Base-by-base conservation (phyloP, 2,113 vertebrate species). In the Sorex fumeus region DNA sequence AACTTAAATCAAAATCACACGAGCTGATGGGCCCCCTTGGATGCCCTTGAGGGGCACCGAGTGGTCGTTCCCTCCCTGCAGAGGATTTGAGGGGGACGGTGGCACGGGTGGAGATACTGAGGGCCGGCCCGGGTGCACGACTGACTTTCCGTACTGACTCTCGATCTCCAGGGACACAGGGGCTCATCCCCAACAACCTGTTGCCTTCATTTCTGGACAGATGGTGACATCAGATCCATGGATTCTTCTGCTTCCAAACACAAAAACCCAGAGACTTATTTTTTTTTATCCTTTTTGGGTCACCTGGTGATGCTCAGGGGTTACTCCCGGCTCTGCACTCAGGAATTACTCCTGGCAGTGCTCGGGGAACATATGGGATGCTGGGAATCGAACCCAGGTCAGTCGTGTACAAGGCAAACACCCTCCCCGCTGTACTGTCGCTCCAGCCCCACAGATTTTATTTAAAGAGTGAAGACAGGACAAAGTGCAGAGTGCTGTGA, bases 1-100 rank as follows among this genome's bases (percentile, higher is more conserved):
- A 83, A 96, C 88, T 95, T 92, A 94, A 93, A 95, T 96, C 91
- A 88, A 85, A 91, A 80, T 90, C 91, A 90, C 86, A 80, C 67
- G 87, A 50, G 90, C 18, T 8, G 47, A 76, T 86, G 13, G 50
- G 25, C 70, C 72, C 67, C 71, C 90, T 88, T 77, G 32, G 21
- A 43, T 70, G 83, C 67, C 94, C 95, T 95, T 95, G 86, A 81
- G 57, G 71, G 28, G 1, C 2, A 0, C 9, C 36, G 6, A 60
- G 47, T 36, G 57, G 11, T 30, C 1, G 0, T 47, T 60, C 47
- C 80, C 80, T 53, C 19, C 70, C 62, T 32, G 76, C 21, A 27
- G 57, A 60, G 57, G 18, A 19, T 60, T 23, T 60, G 15, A 60
- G 23, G 18, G 19, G 53, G 18, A 21, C 57, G 64, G 11, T 8